These are phyloP conservation scores for Hybos culiciformis DNA, from an alignment of 2,888 invertebrate species.

Conservation along the genomic window DNA sequence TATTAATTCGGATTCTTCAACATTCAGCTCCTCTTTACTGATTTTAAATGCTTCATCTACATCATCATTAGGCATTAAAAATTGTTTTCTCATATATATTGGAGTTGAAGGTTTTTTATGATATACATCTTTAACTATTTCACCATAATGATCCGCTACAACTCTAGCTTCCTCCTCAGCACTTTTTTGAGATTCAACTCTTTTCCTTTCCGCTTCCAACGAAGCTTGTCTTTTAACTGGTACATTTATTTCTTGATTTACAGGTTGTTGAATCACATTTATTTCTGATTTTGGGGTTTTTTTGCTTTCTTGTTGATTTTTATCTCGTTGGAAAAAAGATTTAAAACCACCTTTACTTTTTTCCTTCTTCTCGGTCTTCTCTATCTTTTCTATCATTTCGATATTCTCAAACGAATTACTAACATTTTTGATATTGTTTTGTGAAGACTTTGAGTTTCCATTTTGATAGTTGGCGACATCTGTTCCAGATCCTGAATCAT, in stretches of 20 bases:
- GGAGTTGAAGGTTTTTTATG: slow-evolving; percentile 35
- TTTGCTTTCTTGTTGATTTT: slow-evolving; percentile 13
- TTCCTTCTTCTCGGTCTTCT: neutral
- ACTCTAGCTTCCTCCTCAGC: slow-evolving; percentile 50
- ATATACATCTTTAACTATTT: slow-evolving; percentile 60
- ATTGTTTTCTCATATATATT: slow-evolving; percentile 47
- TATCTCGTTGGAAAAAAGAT: slow-evolving; percentile 30
- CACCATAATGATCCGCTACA: slow-evolving; percentile 66
- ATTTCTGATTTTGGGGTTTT: neutral
- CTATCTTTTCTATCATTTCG: neutral
- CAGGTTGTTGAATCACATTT: slow-evolving; percentile 16
- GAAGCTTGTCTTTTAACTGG: slow-evolving; percentile 10
- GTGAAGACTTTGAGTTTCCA: neutral
- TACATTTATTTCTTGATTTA: too few relatives aligned
- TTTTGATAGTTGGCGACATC: neutral
- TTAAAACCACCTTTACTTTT: slow-evolving; percentile 28
- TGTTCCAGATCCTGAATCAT: slow-evolving; percentile 6
- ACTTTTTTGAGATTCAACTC: slow-evolving; percentile 15
- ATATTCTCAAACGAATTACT: neutral
- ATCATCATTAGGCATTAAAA: slow-evolving; percentile 42
- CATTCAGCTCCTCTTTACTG: slow-evolving; percentile 15
- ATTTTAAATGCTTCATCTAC: slow-evolving; percentile 17
- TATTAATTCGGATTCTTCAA: slow-evolving; percentile 19
- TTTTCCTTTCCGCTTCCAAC: neutral
- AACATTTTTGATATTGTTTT: neutral